These are phyloP conservation scores for Poecilia gillii DNA, from an alignment of 2,797 vertebrate genomes.

Conservation along the genomic window DNA sequence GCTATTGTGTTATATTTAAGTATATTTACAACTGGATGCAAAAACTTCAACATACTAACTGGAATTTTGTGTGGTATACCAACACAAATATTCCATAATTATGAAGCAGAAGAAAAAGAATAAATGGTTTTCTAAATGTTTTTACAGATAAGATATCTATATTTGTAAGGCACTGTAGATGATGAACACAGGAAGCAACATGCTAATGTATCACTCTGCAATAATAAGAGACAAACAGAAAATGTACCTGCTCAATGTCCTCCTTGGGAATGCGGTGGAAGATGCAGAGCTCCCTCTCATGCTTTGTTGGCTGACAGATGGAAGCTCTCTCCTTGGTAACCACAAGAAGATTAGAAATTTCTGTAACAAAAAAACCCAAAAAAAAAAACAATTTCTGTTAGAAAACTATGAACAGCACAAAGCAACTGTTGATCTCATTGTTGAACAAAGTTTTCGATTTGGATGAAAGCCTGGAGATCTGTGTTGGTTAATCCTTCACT, in stretches of 20 bases:
- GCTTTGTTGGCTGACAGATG: constrained; percentile 70
- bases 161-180: background rate
- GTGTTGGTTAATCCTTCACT: background rate
- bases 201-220: background rate
- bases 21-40: background rate
- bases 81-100: background rate
- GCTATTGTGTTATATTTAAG: background rate
- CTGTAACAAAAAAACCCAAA: constrained; percentile 76
- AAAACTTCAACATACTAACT: background rate
- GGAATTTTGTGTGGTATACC: background rate
- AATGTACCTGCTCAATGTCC: constrained; percentile 87
- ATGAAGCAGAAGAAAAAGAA: background rate
- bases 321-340: constrained; percentile 88
- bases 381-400: constrained; percentile 5
- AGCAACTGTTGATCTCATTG: background rate
- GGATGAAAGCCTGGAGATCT: background rate
- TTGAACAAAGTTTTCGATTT: background rate
- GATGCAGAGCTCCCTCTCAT: constrained; percentile 87
- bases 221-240: background rate
- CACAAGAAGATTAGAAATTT: constrained; percentile 95
- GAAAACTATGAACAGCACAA: background rate
- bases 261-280: constrained; percentile 95
- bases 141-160: background rate
- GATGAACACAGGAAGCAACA: background rate
- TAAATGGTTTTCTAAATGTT: background rate